A percentile compares a stretch with the other conserved stretches of the same genome.
Conservation (phyloP, 2,888 invertebrate species). For the Ennomos fuscantarius region DNA sequence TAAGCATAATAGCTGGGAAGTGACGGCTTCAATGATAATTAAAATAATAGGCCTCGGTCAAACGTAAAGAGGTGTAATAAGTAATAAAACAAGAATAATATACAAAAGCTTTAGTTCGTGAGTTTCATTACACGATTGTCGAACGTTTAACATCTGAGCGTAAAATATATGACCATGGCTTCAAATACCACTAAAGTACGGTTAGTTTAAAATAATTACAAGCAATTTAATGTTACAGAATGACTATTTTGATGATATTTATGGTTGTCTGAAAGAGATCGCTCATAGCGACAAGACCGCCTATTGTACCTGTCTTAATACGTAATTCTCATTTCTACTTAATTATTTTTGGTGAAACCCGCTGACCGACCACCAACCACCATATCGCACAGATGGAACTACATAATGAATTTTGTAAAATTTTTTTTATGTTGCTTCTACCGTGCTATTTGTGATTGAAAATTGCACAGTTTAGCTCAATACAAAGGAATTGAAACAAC, state of each 20-base stretch:
- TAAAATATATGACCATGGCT: conserved; percentile 9
- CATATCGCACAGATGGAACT: too few species aligned
- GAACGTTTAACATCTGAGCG: conserved; percentile 14
- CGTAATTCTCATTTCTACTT: too few species aligned
- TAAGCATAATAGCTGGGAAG: conserved; percentile 35
- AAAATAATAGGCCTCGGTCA: conserved; percentile 34
- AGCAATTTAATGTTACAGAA: neutral
- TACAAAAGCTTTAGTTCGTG: conserved; percentile 24
- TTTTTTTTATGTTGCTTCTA: too few species aligned
- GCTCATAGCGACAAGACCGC: too few species aligned
- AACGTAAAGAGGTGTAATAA: conserved; percentile 24
- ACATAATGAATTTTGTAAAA: too few species aligned
- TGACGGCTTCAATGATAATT: conserved; percentile 28
- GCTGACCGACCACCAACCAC: too few species aligned
- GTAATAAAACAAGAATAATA: conserved; percentile 25
- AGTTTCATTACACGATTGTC: conserved; percentile 19
- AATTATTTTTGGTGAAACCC: too few species aligned
- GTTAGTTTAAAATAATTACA: neutral
- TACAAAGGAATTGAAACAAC: too few species aligned
- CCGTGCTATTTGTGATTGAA: too few species aligned
- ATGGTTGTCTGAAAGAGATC: too few species aligned
- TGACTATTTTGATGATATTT: neutral
- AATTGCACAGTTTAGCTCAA: too few species aligned
- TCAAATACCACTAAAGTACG: conserved; percentile 1
- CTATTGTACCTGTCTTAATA: too few species aligned